Evolutionary conservation across 2,113 vertebrate species (phyloP).

Genomic region (Anthoscopus minutus): DNA sequence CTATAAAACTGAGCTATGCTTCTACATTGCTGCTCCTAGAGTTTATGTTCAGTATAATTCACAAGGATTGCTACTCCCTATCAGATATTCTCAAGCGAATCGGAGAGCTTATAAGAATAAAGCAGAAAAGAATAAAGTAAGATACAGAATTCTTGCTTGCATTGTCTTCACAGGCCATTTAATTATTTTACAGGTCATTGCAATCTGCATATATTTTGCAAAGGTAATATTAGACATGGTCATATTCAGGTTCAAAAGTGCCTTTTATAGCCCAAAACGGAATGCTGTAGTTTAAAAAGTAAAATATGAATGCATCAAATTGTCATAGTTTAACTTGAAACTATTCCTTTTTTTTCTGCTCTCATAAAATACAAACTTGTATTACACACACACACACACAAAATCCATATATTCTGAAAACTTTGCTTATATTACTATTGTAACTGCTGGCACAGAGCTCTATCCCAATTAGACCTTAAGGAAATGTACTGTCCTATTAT

Average conservation of each 20-base stretch:
- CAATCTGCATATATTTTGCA: not conserved
- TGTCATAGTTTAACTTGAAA: not conserved
- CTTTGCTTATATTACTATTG: conserved; percentile 7
- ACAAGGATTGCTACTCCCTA: not conserved
- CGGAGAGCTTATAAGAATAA: not conserved
- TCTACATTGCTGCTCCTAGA: not conserved
- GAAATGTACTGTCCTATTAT: conserved; percentile 54
- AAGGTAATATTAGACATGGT: not conserved
- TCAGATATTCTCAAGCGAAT: not conserved
- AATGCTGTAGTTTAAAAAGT: not conserved
- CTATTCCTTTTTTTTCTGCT: not conserved
- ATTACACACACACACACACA: not conserved
- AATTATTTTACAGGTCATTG: conserved; percentile 1
- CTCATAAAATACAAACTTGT: not conserved
- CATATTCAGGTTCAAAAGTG: not conserved
- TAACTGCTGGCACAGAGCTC: conserved; percentile 10
- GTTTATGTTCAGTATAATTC: conserved; percentile 4
- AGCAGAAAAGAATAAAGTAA: not conserved
- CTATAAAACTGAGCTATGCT: not conserved
- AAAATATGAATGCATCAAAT: not conserved
- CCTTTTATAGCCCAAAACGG: not conserved
- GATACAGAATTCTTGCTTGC: not conserved
- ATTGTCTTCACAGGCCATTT: not conserved
- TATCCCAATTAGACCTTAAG: conserved; percentile 51
- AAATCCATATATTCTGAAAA: not conserved